Percentiles rank a stretch among this genome's conserved stretches.
These are phyloP conservation scores for Dinoponera quadriceps DNA, from an alignment of 1,140 invertebrate species.

Conservation along the genomic window DNA sequence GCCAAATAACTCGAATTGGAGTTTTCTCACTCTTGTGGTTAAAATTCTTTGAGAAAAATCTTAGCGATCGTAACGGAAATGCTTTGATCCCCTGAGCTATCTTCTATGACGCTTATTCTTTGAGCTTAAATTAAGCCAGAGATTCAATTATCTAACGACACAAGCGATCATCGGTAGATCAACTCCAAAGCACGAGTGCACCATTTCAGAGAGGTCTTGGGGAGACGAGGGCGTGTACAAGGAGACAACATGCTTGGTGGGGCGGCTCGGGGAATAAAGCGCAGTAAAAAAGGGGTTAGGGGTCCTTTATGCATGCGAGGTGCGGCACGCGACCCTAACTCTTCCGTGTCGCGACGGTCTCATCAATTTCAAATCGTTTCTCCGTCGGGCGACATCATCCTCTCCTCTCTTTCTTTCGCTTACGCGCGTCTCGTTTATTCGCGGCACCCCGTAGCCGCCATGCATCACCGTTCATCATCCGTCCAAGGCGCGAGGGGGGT, in stretches of 20 bases:
- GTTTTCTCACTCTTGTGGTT: no score
- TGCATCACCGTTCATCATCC: constrained; percentile 64
- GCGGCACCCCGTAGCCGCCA: neutral
- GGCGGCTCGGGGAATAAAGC: constrained; percentile 39
- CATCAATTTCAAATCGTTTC: constrained; percentile 84
- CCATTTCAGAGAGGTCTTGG: constrained; percentile 38
- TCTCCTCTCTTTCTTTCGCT: constrained; percentile 31
- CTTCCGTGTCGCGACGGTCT: constrained; percentile 74
- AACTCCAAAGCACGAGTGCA: constrained; percentile 29
- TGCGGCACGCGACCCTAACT: constrained; percentile 78
- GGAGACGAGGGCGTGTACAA: constrained; percentile 22
- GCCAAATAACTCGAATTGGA: no score
- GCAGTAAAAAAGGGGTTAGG: constrained; percentile 74
- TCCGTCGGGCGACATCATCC: constrained; percentile 55
- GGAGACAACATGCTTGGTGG: constrained; percentile 27
- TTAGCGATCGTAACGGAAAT: neutral
- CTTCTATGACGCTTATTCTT: neutral
- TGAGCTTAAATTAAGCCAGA: neutral
- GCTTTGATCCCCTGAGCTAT: neutral
- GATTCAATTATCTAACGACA: neutral
- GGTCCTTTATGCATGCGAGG: constrained; percentile 70
- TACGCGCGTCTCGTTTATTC: constrained; percentile 24
- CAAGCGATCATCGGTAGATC: neutral
- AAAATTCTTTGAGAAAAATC: constrained; percentile 18
- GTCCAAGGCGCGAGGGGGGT: constrained; percentile 49